Conservation (phyloP, 2,888 invertebrate species). For the Perithous albicinctus region DNA sequence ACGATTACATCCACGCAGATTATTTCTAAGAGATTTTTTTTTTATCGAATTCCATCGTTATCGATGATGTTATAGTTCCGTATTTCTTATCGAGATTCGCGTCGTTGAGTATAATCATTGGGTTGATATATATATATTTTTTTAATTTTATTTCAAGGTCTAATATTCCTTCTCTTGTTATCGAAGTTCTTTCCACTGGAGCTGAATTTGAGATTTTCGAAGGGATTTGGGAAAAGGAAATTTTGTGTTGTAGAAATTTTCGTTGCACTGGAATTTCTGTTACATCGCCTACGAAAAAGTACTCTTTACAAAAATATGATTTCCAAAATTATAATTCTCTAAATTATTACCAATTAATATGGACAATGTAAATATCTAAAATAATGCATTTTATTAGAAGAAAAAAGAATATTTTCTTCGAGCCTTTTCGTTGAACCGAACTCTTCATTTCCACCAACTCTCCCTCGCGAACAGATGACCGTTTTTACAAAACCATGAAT, state of each 20-base stretch:
- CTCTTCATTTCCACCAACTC: background rate
- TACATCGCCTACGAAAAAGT: too few species aligned
- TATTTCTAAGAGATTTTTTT: background rate
- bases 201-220: too few species aligned
- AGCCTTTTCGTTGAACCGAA: background rate
- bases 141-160: background rate
- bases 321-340: too few species aligned
- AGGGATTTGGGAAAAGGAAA: too few species aligned
- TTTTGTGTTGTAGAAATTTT: too few species aligned
- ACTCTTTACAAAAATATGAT: too few species aligned
- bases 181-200: background rate
- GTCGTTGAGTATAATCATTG: background rate
- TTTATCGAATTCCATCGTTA: background rate
- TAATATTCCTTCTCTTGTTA: background rate
- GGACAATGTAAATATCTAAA: too few species aligned
- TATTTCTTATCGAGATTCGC: background rate
- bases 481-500: background rate
- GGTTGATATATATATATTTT: background rate
- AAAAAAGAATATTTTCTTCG: too few species aligned
- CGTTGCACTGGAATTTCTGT: too few species aligned
- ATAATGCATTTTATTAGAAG: too few species aligned
- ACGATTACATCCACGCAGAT: conserved; percentile 11
- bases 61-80: background rate
- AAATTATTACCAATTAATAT: too few species aligned
- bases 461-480: background rate